These are phyloP conservation scores for Anableps anableps DNA, from an alignment of 2,797 vertebrate species.

Conservation along the genomic window DNA sequence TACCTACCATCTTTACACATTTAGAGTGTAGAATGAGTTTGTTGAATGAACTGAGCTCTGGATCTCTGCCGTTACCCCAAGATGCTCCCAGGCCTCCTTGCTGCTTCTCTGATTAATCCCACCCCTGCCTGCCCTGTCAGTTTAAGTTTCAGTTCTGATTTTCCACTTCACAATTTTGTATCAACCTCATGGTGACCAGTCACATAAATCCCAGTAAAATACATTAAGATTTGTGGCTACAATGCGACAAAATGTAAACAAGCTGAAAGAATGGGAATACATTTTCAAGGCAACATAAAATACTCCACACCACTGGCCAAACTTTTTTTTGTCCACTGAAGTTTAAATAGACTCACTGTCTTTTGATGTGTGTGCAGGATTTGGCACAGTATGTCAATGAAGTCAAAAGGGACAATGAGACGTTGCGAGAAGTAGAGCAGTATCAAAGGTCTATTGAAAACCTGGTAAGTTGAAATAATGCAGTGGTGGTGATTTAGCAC, in stretches of 20 bases:
- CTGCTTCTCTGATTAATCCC: too few species aligned
- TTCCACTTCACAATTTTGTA: background rate
- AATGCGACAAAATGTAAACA: background rate
- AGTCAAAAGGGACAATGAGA: constrained; percentile 98
- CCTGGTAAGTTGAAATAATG: constrained; percentile 81
- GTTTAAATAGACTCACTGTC: background rate
- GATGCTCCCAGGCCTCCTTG: too few species aligned
- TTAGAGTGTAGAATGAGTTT: too few species aligned
- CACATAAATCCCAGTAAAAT: background rate
- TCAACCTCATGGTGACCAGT: background rate
- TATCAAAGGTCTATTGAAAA: constrained; percentile 98
- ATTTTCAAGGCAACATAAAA: background rate
- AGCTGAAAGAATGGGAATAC: background rate
- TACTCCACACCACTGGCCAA: background rate
- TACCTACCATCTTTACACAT: background rate
- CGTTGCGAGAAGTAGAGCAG: constrained; percentile 92
- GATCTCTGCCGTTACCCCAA: too few species aligned
- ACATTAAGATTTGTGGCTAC: background rate
- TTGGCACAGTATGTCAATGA: constrained; percentile 99
- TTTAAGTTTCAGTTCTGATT: too few species aligned
- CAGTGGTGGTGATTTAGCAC: background rate
- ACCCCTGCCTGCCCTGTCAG: too few species aligned
- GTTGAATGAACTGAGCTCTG: too few species aligned
- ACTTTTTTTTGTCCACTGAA: background rate
- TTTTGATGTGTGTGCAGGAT: constrained; percentile 80